Evolutionary conservation across 2,888 invertebrate species (phyloP).

Genomic region (Autographa pulchrina): DNA sequence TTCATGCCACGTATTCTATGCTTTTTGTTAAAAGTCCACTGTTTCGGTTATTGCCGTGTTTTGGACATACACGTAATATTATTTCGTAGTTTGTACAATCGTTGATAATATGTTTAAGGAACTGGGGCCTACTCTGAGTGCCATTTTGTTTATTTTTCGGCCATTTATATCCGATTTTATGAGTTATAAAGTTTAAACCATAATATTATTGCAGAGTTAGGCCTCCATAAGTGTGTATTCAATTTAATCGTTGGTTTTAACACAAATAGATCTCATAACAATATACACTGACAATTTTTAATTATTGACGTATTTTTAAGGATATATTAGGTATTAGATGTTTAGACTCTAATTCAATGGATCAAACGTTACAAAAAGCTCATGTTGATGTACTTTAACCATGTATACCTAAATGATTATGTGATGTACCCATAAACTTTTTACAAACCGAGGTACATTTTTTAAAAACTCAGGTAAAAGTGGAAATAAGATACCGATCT

Average conservation of each 20-base stretch:
- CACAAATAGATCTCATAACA: slow-evolving; percentile 53
- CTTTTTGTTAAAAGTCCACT: not conserved
- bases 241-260: slow-evolving; percentile 34
- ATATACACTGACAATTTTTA: slow-evolving; percentile 24
- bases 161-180: not conserved
- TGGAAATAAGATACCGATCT: no score
- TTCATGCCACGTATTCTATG: not conserved
- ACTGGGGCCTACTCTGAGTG: slow-evolving; percentile 5
- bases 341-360: slow-evolving; percentile 17
- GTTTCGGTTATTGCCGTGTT: not conserved
- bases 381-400: not conserved
- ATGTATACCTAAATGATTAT: not conserved
- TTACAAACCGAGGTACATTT: no score
- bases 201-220: not conserved
- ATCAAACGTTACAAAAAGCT: slow-evolving; percentile 3
- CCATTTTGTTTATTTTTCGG: slow-evolving; percentile 3
- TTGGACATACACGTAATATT: slow-evolving; percentile 5
- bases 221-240: slow-evolving; percentile 11
- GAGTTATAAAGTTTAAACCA: not conserved
- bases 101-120: slow-evolving; percentile 13
- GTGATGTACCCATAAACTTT: not conserved
- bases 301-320: slow-evolving; percentile 24
- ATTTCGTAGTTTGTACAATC: slow-evolving; percentile 17
- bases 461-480: no score
- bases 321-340: slow-evolving; percentile 16